A percentile compares a stretch with the other conserved stretches of the same genome.
These are phyloP conservation scores for Acleris laterana DNA, from an alignment of 2,888 invertebrate genomes.

Conservation along the genomic window DNA sequence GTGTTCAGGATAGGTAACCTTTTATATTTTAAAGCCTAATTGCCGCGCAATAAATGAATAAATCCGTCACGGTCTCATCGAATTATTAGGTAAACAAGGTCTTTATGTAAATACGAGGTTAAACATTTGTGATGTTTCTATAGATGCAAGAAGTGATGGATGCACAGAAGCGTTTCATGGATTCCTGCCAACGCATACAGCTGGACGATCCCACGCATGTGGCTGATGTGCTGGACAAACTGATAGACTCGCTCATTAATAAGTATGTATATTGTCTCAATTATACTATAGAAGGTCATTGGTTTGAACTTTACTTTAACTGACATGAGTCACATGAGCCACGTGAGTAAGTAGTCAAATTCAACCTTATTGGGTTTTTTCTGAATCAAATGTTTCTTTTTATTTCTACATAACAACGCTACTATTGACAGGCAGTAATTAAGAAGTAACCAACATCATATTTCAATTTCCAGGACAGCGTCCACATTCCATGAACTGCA, in stretches of 20 bases:
- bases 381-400: too few relatives aligned
- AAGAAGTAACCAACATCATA: background rate
- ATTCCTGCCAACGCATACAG: conserved; percentile 87
- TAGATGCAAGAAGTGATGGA: conserved; percentile 85
- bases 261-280: conserved; percentile 71
- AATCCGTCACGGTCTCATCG: background rate
- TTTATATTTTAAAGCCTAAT: too few relatives aligned
- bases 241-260: conserved; percentile 86
- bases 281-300: too few relatives aligned
- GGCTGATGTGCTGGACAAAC: conserved; percentile 85
- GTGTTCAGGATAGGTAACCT: too few relatives aligned
- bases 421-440: too few relatives aligned
- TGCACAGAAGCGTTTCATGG: conserved; percentile 86
- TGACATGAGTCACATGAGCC: too few relatives aligned
- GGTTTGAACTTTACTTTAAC: background rate
- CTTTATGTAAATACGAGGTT: conserved; percentile 10
- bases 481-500: conserved; percentile 83
- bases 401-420: too few relatives aligned
- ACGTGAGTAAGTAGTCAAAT: too few relatives aligned
- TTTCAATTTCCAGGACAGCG: conserved; percentile 73
- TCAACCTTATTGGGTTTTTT: too few relatives aligned
- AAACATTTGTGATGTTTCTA: conserved; percentile 43
- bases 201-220: conserved; percentile 86
- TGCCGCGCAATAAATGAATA: background rate
- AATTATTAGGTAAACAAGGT: conserved; percentile 23